Percentiles rank a stretch among this genome's conserved stretches.
Conservation (phyloP, 2,888 invertebrate species). For the Caradrina kadenii region DNA sequence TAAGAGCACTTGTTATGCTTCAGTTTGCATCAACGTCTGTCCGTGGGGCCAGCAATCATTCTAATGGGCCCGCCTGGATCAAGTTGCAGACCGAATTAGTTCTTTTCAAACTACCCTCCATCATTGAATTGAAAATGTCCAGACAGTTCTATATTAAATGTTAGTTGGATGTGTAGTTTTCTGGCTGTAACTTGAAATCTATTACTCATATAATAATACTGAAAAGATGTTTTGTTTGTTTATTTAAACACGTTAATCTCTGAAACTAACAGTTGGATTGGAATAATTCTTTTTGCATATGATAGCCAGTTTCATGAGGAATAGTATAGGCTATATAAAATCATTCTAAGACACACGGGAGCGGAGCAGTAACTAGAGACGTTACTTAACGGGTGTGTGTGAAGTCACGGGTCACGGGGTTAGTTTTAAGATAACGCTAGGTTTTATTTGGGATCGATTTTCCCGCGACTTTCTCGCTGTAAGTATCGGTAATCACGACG, state of each 20-base stretch:
- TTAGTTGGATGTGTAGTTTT: slow-evolving; percentile 62
- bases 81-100: slow-evolving; percentile 84
- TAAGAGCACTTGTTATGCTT: slow-evolving; percentile 82
- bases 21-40: slow-evolving; percentile 74
- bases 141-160: slow-evolving; percentile 73
- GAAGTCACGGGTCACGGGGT: too few relatives aligned
- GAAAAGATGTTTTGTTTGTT: too few relatives aligned
- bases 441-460: neutral
- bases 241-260: too few relatives aligned
- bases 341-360: too few relatives aligned
- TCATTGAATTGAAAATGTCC: slow-evolving; percentile 85
- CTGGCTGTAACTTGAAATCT: slow-evolving; percentile 6
- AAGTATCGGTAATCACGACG: too few relatives aligned
- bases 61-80: slow-evolving; percentile 83
- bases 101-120: slow-evolving; percentile 84
- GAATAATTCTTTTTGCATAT: too few relatives aligned
- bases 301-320: too few relatives aligned
- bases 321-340: too few relatives aligned
- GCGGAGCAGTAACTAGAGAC: too few relatives aligned
- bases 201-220: too few relatives aligned
- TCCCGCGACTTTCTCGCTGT: neutral
- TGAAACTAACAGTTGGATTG: too few relatives aligned
- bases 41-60: slow-evolving; percentile 84
- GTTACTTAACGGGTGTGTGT: too few relatives aligned
- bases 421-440: neutral